Evolutionary conservation across 1,140 invertebrate species (phyloP), one percentile per base, ranked within the genome.

Genomic region (Achroia grisella): DNA sequence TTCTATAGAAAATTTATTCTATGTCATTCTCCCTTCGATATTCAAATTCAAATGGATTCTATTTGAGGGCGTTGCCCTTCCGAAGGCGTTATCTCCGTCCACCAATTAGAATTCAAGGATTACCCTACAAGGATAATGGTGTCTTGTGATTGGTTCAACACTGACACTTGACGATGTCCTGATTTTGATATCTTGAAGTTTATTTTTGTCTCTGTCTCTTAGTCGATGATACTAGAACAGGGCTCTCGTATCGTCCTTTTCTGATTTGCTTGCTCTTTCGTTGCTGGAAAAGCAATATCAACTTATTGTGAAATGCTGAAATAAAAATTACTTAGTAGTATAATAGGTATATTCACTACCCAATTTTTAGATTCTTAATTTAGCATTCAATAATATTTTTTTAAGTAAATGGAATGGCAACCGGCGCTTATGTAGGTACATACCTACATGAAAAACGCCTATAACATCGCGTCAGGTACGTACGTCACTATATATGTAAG

Each of bases 101-200:
- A 52, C 80, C 80, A 84, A 81, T 81, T 62, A 67, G 33, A 49
- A 49, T 15, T 30, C 51, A 66, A 73, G 70, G 65, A 76, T 74
- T 54, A 51, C 64, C 67, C 60, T 76, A 43, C 40, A 73, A 83
- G 80, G 74, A 81, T 78, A 76, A 64, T 46, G 49, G 39, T 52
- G 14, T 8, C 28, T 33, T 48, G 44, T 48, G 56, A 81, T 81
- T 84, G 80, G 80, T 49, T 31, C 57, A 39, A 15, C 34, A 15
- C 30, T 52, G 53, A 63, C 51, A 71, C 59, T 41, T 61, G 60
- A 49, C 59, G 46, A 64, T 65, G 53, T 79, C 73, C 72, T 73
- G 56, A 33, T 37, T 10, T 15, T 35, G 42, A 69, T 65, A 64
- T 67, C 69, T 62, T 44, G 39, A 41, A 57, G 39, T 48, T 49